Percentiles rank a stretch among this genome's conserved stretches.
Conservation (phyloP, 1,140 invertebrate genomes). For the Homarus americanus region DNA sequence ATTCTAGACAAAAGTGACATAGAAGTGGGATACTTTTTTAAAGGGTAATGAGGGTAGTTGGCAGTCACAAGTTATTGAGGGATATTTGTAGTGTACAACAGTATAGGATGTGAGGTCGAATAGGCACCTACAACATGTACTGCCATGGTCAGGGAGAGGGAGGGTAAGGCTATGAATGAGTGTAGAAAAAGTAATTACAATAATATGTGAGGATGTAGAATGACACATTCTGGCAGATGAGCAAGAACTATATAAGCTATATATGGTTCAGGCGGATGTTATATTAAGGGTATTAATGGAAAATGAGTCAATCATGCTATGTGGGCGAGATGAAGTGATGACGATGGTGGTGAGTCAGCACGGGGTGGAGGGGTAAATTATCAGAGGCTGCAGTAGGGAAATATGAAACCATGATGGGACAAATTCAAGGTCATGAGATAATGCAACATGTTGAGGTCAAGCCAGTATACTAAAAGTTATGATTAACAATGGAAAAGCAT, state of each 20-base stretch:
- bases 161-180: neutral
- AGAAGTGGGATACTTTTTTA: neutral
- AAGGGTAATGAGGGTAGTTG: neutral
- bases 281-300: neutral
- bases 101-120: neutral
- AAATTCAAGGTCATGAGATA: neutral
- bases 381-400: conserved; percentile 12
- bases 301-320: neutral
- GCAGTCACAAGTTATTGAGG: neutral
- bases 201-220: neutral
- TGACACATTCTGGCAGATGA: neutral
- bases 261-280: neutral
- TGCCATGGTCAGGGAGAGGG: neutral
- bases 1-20: neutral
- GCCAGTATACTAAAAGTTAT: neutral
- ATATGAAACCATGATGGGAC: neutral
- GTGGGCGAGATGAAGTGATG: neutral
- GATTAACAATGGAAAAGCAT: neutral
- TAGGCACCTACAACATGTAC: neutral
- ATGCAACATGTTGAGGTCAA: neutral
- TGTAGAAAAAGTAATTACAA: conserved; percentile 16
- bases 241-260: neutral
- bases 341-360: neutral
- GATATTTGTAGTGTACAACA: neutral
- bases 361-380: neutral